Evolutionary conservation across 2,113 vertebrate genomes (phyloP), one percentile per base, ranked within the genome.

Genomic region (Pelvicachromis taeniatus): DNA sequence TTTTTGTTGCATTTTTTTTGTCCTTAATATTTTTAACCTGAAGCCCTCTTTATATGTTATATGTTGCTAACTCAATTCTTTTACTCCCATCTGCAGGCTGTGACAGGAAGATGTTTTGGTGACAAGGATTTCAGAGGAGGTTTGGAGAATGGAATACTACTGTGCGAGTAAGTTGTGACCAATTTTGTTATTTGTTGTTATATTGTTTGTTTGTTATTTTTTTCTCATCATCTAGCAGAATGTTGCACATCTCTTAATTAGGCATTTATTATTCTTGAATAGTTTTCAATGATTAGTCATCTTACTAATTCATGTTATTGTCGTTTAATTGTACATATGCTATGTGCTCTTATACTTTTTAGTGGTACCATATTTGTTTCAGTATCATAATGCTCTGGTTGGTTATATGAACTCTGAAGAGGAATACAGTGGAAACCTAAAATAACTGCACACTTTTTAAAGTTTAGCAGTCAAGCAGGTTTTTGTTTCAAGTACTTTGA

Each of bases 101-200:
- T 97, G 85, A 99, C 98, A 0, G 97, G 98, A 87, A 95, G 97
- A 95, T 97, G 96, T 92, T 98, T 99, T 85, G 97, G 97, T 77
- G 97, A 98, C 86, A 98, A 96, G 88, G 97, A 99, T 88, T 98
- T 99, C 94, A 95, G 97, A 89, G 96, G 96, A 1, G 97, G 96
- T 21, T 91, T 99, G 92, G 97, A 98, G 95, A 98, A 98, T 4
- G 98, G 98, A 82, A 97, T 98, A 88, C 96, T 99, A 91, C 96
- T 99, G 19, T 99, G 98, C 96, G 98, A 99, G 98, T 99, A 95
- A 99, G 98, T 97, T 70, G 5, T 75, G 29, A 75, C 35, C 50
- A 0, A 2, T 63, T 79, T 54, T 58, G 10, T 4, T 9, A 1
- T 38, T 29, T 65, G 59, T 38, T 63, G 17, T 0, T 35, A 19